Conservation (phyloP, 2,797 vertebrate genomes). For the Poecilia wingei region DNA sequence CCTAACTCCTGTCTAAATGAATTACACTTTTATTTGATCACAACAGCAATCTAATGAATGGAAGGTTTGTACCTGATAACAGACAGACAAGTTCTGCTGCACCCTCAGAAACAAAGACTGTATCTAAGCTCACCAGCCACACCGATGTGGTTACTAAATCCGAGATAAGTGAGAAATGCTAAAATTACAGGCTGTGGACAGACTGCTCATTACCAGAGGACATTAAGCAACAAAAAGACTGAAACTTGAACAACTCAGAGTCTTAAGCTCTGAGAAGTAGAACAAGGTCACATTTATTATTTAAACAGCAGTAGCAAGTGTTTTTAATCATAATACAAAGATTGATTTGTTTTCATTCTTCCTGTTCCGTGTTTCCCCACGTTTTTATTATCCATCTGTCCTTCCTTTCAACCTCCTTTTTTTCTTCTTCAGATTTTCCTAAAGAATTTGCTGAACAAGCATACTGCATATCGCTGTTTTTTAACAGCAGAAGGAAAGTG, state of each 20-base stretch:
- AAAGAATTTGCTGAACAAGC: neutral
- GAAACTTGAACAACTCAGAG: neutral
- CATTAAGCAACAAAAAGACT: neutral
- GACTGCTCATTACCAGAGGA: neutral
- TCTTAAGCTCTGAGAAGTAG: neutral
- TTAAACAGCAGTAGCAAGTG: neutral
- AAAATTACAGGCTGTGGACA: neutral
- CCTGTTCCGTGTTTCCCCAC: neutral
- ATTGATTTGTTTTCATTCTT: constrained; percentile 16
- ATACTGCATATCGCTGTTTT: neutral
- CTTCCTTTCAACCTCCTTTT: constrained; percentile 9
- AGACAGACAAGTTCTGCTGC: neutral
- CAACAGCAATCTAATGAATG: neutral
- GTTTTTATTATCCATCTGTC: constrained; percentile 1
- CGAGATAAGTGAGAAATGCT: neutral
- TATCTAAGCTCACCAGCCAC: constrained; percentile 1
- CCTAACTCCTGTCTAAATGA: neutral
- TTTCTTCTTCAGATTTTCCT: neutral
- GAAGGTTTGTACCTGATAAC: neutral
- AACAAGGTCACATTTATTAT: neutral
- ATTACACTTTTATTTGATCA: neutral
- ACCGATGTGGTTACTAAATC: neutral
- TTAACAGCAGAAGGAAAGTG: neutral
- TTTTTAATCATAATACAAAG: neutral
- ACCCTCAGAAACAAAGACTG: neutral